Evolutionary conservation across 2,113 vertebrate genomes (phyloP).

Genomic region (Peromyscus leucopus): DNA sequence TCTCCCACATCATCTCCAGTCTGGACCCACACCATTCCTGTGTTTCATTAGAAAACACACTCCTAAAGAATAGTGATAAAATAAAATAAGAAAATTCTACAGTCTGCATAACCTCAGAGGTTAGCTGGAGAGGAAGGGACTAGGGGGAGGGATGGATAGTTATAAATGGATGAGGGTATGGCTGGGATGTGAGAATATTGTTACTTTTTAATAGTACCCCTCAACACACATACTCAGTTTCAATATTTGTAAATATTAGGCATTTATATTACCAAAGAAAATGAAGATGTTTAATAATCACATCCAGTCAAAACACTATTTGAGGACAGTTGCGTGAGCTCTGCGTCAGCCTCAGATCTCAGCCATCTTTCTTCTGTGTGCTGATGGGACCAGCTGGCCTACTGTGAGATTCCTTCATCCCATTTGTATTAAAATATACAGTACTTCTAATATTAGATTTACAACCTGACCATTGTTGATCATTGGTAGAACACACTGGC

Average conservation of each 20-base stretch:
- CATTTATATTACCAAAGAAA: not conserved
- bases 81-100: not conserved
- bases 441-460: slow-evolving; percentile 21
- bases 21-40: no score
- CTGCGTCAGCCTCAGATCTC: not conserved
- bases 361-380: not conserved
- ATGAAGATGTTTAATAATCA: not conserved
- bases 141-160: not conserved
- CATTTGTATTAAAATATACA: slow-evolving; percentile 11
- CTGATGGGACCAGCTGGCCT: not conserved
- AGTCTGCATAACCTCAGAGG: not conserved
- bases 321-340: not conserved
- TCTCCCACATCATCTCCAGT: not conserved
- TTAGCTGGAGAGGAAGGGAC: not conserved
- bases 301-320: not conserved
- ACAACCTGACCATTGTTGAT: slow-evolving; percentile 58
- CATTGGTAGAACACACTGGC: slow-evolving; percentile 37
- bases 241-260: not conserved
- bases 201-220: not conserved
- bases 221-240: not conserved
- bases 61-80: not conserved
- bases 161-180: not conserved
- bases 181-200: not conserved
- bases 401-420: not conserved
- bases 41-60: not conserved